A percentile compares a stretch with the other conserved stretches of the same genome.
These are phyloP conservation scores for Drosophila ananassae DNA, from an alignment of 1,140 invertebrate species.

Conservation along the genomic window DNA sequence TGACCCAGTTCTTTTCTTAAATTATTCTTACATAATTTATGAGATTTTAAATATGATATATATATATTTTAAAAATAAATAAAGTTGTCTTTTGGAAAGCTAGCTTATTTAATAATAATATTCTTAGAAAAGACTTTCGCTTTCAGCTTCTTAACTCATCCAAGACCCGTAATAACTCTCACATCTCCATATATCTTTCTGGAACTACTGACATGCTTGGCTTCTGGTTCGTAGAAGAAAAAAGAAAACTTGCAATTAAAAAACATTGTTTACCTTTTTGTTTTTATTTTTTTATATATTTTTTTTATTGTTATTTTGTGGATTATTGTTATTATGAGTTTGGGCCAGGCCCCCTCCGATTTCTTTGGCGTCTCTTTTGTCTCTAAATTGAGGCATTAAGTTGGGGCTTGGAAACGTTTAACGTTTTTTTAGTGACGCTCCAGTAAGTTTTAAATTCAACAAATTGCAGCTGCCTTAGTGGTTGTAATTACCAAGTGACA, in stretches of 20 bases:
- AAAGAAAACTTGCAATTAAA: conserved; percentile 75
- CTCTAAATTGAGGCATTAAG: background rate
- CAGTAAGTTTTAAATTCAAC: conserved; percentile 48
- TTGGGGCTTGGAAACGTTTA: conserved; percentile 46
- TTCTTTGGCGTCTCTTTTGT: too few relatives aligned
- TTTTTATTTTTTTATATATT: conserved; percentile 21
- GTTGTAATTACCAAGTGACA: conserved; percentile 46
- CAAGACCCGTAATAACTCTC: conserved; percentile 17
- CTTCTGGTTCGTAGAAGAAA: conserved; percentile 35
- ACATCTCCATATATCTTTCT: conserved; percentile 8
- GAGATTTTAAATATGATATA: too few relatives aligned
- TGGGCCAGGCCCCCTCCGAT: conserved; percentile 9
- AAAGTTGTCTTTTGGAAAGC: background rate
- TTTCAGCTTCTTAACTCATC: conserved; percentile 28
- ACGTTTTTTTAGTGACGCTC: conserved; percentile 74
- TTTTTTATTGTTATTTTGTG: conserved; percentile 33
- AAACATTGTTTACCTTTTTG: conserved; percentile 26
- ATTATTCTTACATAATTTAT: too few relatives aligned
- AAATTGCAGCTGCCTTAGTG: conserved; percentile 38
- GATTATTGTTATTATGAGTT: conserved; percentile 65
- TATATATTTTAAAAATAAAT: too few relatives aligned
- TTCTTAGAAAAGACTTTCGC: conserved; percentile 21
- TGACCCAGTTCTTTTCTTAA: too few relatives aligned
- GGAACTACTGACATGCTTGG: conserved; percentile 33
- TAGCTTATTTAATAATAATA: background rate